Conservation (phyloP, 1,140 invertebrate genomes). For the Lordiphosa clarofinis region DNA sequence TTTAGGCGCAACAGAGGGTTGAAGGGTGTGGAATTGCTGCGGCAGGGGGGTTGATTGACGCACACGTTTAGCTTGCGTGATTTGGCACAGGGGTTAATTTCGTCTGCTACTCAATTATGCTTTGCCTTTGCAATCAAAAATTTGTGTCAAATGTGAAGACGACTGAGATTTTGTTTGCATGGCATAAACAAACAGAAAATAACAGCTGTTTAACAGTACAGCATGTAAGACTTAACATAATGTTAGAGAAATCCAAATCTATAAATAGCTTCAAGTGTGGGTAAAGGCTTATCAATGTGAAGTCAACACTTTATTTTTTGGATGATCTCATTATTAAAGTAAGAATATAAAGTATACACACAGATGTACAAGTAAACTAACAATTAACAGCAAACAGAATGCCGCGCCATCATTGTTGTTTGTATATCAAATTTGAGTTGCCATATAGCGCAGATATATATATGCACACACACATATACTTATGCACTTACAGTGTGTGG, state of each 20-base stretch:
- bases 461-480: conserved; percentile 3
- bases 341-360: conserved; percentile 20
- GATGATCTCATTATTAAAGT: conserved; percentile 45
- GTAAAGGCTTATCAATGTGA: too few relatives aligned
- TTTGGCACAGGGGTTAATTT: conserved; percentile 44
- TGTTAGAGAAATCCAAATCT: conserved; percentile 5
- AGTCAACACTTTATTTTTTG: neutral
- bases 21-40: conserved; percentile 18
- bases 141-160: conserved; percentile 68
- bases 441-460: conserved; percentile 2
- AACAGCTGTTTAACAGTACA: too few relatives aligned
- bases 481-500: neutral
- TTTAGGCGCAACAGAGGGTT: conserved; percentile 9
- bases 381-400: conserved; percentile 61
- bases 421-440: conserved; percentile 65
- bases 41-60: conserved; percentile 14
- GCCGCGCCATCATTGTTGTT: conserved; percentile 54
- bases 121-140: conserved; percentile 41
- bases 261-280: conserved; percentile 12
- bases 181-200: conserved; percentile 47
- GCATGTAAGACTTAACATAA: neutral
- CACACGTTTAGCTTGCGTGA: conserved; percentile 51
- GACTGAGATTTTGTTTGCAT: conserved; percentile 60
- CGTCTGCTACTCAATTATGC: conserved; percentile 30
- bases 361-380: conserved; percentile 52